A percentile compares a stretch with the other conserved stretches of the same genome.
Evolutionary conservation across 2,797 vertebrate genomes (phyloP).

Genomic region (Chrysocyon brachyurus): DNA sequence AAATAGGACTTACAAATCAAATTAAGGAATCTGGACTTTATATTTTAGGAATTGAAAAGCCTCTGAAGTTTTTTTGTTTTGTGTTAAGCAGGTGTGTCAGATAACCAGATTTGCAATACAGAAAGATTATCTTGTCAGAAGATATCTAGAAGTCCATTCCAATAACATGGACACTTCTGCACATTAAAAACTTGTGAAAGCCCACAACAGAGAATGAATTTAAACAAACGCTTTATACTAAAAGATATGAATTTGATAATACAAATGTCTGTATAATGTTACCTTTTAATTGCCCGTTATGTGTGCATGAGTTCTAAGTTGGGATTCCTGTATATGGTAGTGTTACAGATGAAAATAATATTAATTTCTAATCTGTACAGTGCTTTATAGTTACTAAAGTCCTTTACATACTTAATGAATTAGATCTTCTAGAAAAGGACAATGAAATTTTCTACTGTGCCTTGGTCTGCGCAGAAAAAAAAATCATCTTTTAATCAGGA

Average conservation of each 20-base stretch:
- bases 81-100: not conserved
- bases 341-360: not conserved
- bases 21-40: not conserved
- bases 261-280: not conserved
- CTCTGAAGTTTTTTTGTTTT: not conserved
- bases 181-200: not conserved
- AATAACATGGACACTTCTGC: not conserved
- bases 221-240: not conserved
- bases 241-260: not conserved
- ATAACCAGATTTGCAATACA: not conserved
- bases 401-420: not conserved
- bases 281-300: not conserved
- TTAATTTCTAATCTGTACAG: not conserved
- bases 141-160: not conserved
- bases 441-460: not conserved
- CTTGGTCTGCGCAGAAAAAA: not conserved
- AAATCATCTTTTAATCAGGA: not conserved
- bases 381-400: not conserved
- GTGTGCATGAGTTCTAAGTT: not conserved
- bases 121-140: not conserved
- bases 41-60: not conserved
- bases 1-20: not conserved
- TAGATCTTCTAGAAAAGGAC: not conserved
- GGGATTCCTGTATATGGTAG: not conserved
- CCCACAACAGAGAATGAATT: not conserved